phyloP scores from a whole-genome alignment of 2,113 vertebrate species.

The Salminus brasiliensis region DNA sequence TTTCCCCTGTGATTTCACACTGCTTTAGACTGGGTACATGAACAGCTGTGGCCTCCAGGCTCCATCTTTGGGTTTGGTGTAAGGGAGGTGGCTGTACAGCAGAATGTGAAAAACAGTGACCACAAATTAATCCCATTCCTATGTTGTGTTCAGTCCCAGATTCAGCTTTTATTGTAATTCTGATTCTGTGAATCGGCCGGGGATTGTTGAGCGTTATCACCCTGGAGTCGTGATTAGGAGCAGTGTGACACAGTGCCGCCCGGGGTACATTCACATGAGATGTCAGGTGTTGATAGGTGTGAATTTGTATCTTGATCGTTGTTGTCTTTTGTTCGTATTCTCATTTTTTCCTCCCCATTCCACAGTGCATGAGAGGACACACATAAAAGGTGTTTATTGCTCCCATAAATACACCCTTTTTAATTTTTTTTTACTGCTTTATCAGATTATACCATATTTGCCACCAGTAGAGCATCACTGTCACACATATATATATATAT shows the following conservation, averaged over 20 bases:
- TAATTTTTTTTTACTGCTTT: too few species aligned
- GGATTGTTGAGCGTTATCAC: neutral
- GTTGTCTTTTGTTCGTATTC: neutral
- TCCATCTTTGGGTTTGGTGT: neutral
- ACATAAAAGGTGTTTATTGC: neutral
- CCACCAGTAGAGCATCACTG: too few species aligned
- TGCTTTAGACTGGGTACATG: neutral
- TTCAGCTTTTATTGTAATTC: neutral
- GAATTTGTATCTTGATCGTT: neutral
- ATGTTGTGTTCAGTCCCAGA: neutral
- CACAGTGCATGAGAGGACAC: neutral
- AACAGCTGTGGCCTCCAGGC: constrained; percentile 3
- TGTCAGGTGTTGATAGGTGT: neutral
- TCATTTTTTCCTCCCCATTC: neutral
- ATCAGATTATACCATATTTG: too few species aligned
- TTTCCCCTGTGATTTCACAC: neutral
- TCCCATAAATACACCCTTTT: neutral
- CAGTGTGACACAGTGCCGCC: neutral
- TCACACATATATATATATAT: too few species aligned
- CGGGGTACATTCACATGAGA: neutral
- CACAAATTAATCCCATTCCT: neutral
- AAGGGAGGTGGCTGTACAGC: neutral
- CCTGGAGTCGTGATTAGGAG: neutral
- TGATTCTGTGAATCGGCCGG: neutral
- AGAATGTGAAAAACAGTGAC: neutral